phyloP scores from a whole-genome alignment of 2,888 invertebrate genomes.

The Mylabris sibirica region DNA sequence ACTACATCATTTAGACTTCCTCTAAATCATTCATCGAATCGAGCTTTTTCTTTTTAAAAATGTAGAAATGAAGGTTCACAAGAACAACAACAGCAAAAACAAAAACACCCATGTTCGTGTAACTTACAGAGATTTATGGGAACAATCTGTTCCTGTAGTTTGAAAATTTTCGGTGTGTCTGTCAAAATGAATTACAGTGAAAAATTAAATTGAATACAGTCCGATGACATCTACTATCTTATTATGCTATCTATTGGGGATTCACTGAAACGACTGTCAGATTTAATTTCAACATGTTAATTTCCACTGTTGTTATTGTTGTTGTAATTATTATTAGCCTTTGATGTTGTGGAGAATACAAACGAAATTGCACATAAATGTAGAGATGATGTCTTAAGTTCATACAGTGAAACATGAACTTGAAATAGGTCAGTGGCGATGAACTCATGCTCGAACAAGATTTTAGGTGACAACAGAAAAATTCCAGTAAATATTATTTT shows the following conservation, averaged over 20 bases:
- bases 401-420: slow-evolving; percentile 49
- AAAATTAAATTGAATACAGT: neutral
- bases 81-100: too few species aligned
- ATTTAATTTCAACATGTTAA: neutral
- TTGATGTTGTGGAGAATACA: slow-evolving; percentile 39
- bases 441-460: slow-evolving; percentile 43
- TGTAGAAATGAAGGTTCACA: too few species aligned
- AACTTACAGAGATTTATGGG: neutral
- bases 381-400: slow-evolving; percentile 3
- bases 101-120: neutral
- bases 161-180: neutral
- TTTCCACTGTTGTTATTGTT: neutral
- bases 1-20: neutral
- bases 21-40: neutral
- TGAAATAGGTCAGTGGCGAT: slow-evolving; percentile 58
- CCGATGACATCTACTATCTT: neutral
- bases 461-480: slow-evolving; percentile 7
- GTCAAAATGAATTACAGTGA: neutral
- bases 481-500: slow-evolving; percentile 17
- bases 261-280: neutral
- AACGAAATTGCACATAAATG: slow-evolving; percentile 12
- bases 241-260: neutral
- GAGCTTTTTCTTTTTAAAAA: neutral
- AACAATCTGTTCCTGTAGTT: neutral
- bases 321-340: slow-evolving; percentile 23